A percentile compares a stretch with the other conserved stretches of the same genome.
Conservation (phyloP, 2,113 vertebrate genomes). For the Anguilla rostrata region DNA sequence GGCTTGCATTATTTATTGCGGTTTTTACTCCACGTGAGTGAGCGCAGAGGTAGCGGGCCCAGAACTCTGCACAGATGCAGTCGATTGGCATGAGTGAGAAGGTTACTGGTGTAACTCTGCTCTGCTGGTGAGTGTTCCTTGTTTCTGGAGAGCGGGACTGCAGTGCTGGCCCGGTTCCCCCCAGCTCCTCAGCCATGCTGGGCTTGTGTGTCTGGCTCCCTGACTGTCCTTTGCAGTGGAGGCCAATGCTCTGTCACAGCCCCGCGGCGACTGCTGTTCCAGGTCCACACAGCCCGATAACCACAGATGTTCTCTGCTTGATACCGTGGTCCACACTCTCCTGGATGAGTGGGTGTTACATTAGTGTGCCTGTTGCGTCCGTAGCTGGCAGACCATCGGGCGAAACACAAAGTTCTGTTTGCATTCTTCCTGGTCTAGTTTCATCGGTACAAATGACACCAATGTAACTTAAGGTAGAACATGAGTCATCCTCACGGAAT, state of each 20-base stretch:
- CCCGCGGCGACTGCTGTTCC: constrained; percentile 70
- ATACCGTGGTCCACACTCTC: constrained; percentile 64
- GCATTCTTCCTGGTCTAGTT: constrained; percentile 54
- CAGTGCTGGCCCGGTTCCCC: neutral
- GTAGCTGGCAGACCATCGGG: constrained; percentile 59
- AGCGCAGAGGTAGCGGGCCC: neutral
- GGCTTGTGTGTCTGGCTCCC: constrained; percentile 58
- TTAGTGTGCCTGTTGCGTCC: constrained; percentile 65
- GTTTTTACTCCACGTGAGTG: neutral
- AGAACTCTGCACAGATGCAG: neutral
- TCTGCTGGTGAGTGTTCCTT: neutral
- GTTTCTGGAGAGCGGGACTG: neutral
- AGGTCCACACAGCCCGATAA: constrained; percentile 73
- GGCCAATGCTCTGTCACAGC: constrained; percentile 65
- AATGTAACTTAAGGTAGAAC: constrained; percentile 70
- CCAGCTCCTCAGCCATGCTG: constrained; percentile 27
- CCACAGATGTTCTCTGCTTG: constrained; percentile 79
- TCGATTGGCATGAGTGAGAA: neutral
- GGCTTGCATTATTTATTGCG: neutral
- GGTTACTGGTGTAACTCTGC: neutral
- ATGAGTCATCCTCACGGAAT: constrained; percentile 49
- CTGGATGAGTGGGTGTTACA: constrained; percentile 71
- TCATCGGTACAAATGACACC: constrained; percentile 71
- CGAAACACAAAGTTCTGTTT: neutral
- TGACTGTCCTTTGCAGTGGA: constrained; percentile 62